Percentiles rank a stretch among this genome's conserved stretches.
phyloP scores from a whole-genome alignment of 1,140 invertebrate species.

The Caligus rogercresseyi region DNA sequence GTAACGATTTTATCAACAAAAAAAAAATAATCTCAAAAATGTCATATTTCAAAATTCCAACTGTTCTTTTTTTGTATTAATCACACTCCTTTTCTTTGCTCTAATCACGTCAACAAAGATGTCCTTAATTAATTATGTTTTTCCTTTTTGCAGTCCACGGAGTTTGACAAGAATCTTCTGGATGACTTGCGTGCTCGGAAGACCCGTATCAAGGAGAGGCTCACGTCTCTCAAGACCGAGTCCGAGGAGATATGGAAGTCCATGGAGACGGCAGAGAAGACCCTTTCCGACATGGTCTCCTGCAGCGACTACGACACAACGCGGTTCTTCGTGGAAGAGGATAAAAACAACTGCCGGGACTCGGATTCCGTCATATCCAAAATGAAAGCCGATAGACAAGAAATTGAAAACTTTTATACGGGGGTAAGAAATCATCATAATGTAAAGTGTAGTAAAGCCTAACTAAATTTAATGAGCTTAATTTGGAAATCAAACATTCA shows the following conservation, averaged over 20 bases:
- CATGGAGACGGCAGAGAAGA: slow-evolving; percentile 74
- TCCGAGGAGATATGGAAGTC: slow-evolving; percentile 92
- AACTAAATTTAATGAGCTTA: too few species aligned
- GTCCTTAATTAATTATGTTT: too few species aligned
- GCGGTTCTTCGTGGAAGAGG: slow-evolving; percentile 45
- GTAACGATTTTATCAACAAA: too few species aligned
- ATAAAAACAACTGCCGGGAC: slow-evolving; percentile 27
- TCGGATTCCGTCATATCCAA: slow-evolving; percentile 46
- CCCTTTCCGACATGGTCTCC: slow-evolving; percentile 61
- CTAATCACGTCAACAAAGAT: too few species aligned
- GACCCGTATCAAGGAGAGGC: slow-evolving; percentile 53
- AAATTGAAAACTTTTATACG: slow-evolving; percentile 74
- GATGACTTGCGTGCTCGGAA: slow-evolving; percentile 66
- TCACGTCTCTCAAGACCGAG: slow-evolving; percentile 61
- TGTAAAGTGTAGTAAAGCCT: too few species aligned
- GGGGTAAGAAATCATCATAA: slow-evolving; percentile 47
- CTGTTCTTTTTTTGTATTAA: too few species aligned
- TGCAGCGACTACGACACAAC: slow-evolving; percentile 57
- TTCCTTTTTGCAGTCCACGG: not conserved
- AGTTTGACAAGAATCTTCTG: slow-evolving; percentile 42
- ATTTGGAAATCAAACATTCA: too few species aligned
- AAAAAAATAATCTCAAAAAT: too few species aligned
- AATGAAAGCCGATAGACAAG: slow-evolving; percentile 52
- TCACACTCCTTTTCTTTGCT: too few species aligned
- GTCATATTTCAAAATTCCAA: too few species aligned